Evolutionary conservation across 2,113 vertebrate genomes (phyloP), one percentile per base, ranked within the genome.

Genomic region (Solea senegalensis): DNA sequence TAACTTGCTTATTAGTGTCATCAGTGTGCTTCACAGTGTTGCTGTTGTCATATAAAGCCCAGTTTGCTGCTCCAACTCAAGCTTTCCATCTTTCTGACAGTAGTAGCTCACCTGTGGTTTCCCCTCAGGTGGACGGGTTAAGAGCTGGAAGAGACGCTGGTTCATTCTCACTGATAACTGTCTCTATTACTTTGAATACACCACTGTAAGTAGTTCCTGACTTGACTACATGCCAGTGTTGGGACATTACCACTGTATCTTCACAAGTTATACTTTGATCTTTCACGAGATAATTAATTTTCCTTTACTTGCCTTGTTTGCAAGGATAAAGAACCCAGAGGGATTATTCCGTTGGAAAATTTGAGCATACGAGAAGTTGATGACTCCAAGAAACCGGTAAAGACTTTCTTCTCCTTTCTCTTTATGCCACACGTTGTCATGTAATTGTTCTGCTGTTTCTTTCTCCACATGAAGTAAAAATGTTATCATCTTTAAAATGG

Each of bases 131-230:
- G 98, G 98, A 85, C 90, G 98, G 74, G 97, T 99, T 27, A 99
- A 98, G 92, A 99, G 96, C 0, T 99, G 97, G 97, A 98, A 97
- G 76, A 92, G 97, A 9, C 96, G 98, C 84, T 99, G 98, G 98
- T 99, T 99, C 78, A 99, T 99, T 51, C 93, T 99, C 82, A 99
- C 98, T 0, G 98, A 99, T 85, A 99, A 97, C 93, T 99, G 98
- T 92, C 95, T 99, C 0, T 99, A 99, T 93, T 98, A 98, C 94
- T 99, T 99, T 40, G 97, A 99, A 72, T 98, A 96, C 81, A 99
- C 97, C 0, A 99, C 98, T 81, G 98, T 99, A 87, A 95, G 96
- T 87, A 26, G 2, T 53, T 15, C 1, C 14, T 26, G n/a, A 71
- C 51, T 54, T 53, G 39, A 54, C n/a, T 41, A 7, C 16, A 65